Evolutionary conservation across 2,113 vertebrate genomes (phyloP).

Genomic region (Porphyrio hochstetteri): DNA sequence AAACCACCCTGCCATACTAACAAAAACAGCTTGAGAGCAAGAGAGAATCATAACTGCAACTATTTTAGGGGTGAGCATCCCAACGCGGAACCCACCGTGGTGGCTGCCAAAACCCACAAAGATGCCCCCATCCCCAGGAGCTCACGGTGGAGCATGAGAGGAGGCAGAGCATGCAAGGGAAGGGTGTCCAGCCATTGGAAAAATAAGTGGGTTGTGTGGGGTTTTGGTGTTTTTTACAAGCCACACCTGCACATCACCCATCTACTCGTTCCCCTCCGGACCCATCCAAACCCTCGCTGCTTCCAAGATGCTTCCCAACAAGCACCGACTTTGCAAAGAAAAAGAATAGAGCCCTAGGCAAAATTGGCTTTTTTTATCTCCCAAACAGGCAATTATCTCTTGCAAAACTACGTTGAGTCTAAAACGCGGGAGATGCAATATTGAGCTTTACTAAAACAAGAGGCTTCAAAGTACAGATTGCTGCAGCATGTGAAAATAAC

Average conservation of each 20-base stretch:
- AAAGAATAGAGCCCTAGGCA: neutral
- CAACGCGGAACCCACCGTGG: accelerated
- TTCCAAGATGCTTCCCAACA: neutral
- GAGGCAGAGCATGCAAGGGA: neutral
- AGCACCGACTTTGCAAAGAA: neutral
- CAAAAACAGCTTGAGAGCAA: neutral
- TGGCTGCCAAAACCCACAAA: neutral
- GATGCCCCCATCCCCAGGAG: neutral
- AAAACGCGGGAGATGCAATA: neutral
- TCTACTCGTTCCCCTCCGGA: neutral
- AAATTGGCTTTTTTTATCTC: neutral
- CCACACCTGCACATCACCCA: neutral
- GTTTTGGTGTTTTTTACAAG: neutral
- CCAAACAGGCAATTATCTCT: conserved; percentile 16
- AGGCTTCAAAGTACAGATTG: conserved; percentile 7
- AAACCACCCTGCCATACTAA: neutral
- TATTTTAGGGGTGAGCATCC: accelerated
- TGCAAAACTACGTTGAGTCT: neutral
- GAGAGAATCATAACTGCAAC: neutral
- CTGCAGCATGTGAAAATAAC: neutral
- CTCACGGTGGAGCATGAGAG: accelerated
- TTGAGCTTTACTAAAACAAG: neutral
- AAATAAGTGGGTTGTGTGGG: neutral
- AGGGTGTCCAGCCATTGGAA: neutral
- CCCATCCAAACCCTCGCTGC: neutral